phyloP scores from a whole-genome alignment of 2,888 invertebrate genomes.

The Gisinianus flammeolus region DNA sequence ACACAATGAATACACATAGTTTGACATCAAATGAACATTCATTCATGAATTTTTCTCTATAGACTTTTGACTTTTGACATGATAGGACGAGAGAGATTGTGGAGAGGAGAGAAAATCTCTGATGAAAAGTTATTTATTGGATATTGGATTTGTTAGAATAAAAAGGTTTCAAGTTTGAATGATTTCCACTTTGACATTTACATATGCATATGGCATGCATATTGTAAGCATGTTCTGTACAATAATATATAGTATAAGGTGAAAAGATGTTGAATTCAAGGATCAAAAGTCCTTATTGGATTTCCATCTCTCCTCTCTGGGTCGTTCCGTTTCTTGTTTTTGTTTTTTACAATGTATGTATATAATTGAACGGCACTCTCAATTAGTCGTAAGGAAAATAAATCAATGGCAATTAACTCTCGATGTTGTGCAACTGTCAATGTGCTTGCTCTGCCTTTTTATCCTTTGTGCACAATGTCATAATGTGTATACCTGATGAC shows the following conservation, averaged over 20 bases:
- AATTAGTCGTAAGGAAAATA: background rate
- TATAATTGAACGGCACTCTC: background rate
- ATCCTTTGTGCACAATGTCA: background rate
- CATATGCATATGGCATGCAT: background rate
- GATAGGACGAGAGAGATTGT: background rate
- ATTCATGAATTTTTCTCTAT: background rate
- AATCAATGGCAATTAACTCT: background rate
- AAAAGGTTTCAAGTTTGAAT: background rate
- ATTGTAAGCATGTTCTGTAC: background rate
- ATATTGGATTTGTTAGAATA: background rate
- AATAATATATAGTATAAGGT: background rate
- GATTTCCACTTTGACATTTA: background rate
- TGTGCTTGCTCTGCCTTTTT: slow-evolving; percentile 2
- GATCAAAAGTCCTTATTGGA: background rate
- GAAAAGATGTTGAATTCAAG: background rate
- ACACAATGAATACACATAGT: background rate
- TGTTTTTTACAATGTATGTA: background rate
- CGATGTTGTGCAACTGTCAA: slow-evolving; percentile 14
- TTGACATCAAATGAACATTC: background rate
- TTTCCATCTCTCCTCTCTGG: background rate
- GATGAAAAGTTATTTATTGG: background rate
- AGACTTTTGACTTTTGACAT: background rate
- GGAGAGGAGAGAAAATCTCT: background rate
- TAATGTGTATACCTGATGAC: background rate
- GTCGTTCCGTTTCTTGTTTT: background rate